Evolutionary conservation across 2,113 vertebrate genomes (phyloP).

Genomic region (Spea bombifrons): DNA sequence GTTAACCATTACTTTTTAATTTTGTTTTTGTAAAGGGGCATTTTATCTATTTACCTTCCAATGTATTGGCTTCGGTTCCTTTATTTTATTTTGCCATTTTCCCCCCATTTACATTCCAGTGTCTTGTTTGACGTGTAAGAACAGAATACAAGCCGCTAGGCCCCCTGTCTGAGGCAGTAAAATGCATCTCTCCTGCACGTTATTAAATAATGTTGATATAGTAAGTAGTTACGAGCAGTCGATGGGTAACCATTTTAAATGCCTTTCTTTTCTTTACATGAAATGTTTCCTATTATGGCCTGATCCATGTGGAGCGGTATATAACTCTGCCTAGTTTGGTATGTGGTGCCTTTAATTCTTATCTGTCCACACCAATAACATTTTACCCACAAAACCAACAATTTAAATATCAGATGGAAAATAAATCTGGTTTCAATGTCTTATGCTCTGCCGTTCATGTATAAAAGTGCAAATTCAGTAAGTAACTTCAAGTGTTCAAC

Average conservation of each 20-base stretch:
- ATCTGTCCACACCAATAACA: too few relatives aligned
- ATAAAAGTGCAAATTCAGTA: neutral
- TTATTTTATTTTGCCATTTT: too few relatives aligned
- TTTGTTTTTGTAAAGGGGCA: too few relatives aligned
- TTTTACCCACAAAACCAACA: too few relatives aligned
- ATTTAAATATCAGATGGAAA: neutral
- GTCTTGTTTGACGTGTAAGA: neutral
- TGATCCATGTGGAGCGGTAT: neutral
- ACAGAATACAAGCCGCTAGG: constrained; percentile 1
- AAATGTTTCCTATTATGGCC: neutral
- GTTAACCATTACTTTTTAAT: too few relatives aligned
- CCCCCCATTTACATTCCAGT: constrained; percentile 12
- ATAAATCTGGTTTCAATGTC: neutral
- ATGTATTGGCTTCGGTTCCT: too few relatives aligned
- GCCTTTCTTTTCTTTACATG: neutral
- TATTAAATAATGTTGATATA: constrained; percentile 19
- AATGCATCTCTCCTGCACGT: constrained; percentile 16
- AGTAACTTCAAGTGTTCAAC: neutral
- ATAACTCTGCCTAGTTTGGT: neutral
- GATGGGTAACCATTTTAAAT: constrained; percentile 6
- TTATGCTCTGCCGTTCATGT: neutral
- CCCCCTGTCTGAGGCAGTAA: constrained; percentile 15
- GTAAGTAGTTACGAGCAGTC: neutral
- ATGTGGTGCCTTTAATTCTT: neutral
- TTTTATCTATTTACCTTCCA: too few relatives aligned